phyloP scores from a whole-genome alignment of 2,888 invertebrate species.

The Nineta flava region DNA sequence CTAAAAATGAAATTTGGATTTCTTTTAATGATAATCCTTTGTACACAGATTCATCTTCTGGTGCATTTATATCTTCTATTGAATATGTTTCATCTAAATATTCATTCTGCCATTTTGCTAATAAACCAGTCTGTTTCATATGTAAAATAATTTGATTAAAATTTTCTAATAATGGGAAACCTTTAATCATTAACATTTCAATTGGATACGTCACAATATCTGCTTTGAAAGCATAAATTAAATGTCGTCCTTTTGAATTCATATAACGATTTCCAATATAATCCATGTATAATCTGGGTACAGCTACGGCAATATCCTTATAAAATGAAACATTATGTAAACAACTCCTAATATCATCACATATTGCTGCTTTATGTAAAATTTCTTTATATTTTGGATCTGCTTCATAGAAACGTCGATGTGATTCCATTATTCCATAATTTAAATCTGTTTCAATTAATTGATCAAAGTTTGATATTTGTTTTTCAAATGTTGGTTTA shows the following conservation, averaged over 20 bases:
- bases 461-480: constrained; percentile 16
- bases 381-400: constrained; percentile 10
- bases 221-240: constrained; percentile 17
- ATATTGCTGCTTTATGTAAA: constrained; percentile 8
- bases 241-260: constrained; percentile 13
- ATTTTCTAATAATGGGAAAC: constrained; percentile 19
- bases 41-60: constrained; percentile 5
- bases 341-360: constrained; percentile 15
- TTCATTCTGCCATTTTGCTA: constrained; percentile 15
- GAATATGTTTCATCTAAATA: constrained; percentile 10
- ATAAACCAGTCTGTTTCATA: constrained; percentile 19
- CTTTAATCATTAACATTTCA: constrained; percentile 22
- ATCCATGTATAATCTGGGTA: constrained; percentile 18
- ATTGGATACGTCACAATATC: constrained; percentile 20
- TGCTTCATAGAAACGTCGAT: constrained; percentile 11
- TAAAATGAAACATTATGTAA: constrained; percentile 14
- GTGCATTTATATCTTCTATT: background rate
- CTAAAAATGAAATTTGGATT: constrained; percentile 12
- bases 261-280: constrained; percentile 17
- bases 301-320: constrained; percentile 17
- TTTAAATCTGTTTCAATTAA: constrained; percentile 16
- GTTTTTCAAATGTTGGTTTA: constrained; percentile 15
- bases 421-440: constrained; percentile 15
- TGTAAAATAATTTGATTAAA: constrained; percentile 18
- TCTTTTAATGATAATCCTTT: constrained; percentile 10